Evolutionary conservation across 2,113 vertebrate genomes (phyloP), one percentile per base, ranked within the genome.

Genomic region (Phalacrocorax brasilianus): DNA sequence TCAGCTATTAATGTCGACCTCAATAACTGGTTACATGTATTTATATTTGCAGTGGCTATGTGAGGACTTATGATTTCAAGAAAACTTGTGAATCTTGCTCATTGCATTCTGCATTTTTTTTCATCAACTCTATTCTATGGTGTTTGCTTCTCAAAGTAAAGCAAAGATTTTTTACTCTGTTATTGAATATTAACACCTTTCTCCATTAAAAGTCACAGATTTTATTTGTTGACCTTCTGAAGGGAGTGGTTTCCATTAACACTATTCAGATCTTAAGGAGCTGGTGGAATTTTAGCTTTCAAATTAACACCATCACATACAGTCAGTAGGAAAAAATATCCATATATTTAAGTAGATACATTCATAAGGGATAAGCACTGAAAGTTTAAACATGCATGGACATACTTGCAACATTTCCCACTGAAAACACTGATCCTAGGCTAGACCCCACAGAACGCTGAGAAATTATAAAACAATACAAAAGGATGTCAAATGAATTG

Each of bases 1-100:
- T 62, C n/a, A 92, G 13, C 70, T 85, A 18, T 79, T 63, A 85
- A 88, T 47, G 91, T 88, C 91, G 53, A 24, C 40, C 81, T 96
- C 71, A 65, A 82, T 91, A 93, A 83, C 23, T 8, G 65, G 65
- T 66, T 94, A 73, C 42, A 67, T 3, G 8, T 13, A 79, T 7
- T 13, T 30, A 1, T 38, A 40, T 30, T 55, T 83, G 63, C 17
- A 86, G 4, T 21, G 26, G 62, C 28, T 72, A 16, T 35, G 53
- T 8, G 12, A 85, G 38, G 49, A 30, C 27, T 72, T 35, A 24
- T 0, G 14, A 49, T 73, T 45, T 58, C 52, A 85, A 73, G 61
- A 85, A 68, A 84, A 40, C 12, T 47, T 66, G 30, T 58, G 10
- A 78, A n/a, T 58, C 56, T 82, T 86, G 5, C 28, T 71, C 9